Evolutionary conservation across 2,113 vertebrate genomes (phyloP).

Genomic region (Eurypyga helias): DNA sequence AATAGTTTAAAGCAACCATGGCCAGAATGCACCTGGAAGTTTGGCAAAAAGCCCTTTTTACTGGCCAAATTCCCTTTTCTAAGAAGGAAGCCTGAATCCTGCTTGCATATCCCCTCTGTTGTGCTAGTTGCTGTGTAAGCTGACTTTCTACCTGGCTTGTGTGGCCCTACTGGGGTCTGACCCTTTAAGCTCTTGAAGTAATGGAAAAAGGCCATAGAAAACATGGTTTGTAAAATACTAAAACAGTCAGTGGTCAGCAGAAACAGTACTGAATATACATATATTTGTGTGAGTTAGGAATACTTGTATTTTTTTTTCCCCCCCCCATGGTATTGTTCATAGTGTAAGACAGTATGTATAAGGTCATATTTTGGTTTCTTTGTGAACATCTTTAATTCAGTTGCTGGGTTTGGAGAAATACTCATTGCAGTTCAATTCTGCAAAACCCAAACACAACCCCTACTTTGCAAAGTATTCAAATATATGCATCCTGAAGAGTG

Average conservation of each 20-base stretch:
- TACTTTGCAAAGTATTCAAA: background rate
- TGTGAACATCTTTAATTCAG: background rate
- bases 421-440: background rate
- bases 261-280: background rate
- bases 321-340: background rate
- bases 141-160: background rate
- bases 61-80: background rate
- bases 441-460: too few relatives aligned
- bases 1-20: background rate
- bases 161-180: background rate
- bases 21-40: background rate
- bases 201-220: background rate
- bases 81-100: background rate
- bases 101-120: background rate
- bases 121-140: fast-evolving
- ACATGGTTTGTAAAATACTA: background rate
- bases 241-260: background rate
- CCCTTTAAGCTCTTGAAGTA: background rate
- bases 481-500: background rate
- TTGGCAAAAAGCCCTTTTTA: background rate
- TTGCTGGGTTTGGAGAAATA: background rate
- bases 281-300: background rate
- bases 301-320: fast-evolving
- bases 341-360: background rate
- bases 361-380: background rate